Percentiles rank a stretch among this genome's conserved stretches.
Evolutionary conservation across 1,140 invertebrate species (phyloP).

Genomic region (Drosophila athabasca): DNA sequence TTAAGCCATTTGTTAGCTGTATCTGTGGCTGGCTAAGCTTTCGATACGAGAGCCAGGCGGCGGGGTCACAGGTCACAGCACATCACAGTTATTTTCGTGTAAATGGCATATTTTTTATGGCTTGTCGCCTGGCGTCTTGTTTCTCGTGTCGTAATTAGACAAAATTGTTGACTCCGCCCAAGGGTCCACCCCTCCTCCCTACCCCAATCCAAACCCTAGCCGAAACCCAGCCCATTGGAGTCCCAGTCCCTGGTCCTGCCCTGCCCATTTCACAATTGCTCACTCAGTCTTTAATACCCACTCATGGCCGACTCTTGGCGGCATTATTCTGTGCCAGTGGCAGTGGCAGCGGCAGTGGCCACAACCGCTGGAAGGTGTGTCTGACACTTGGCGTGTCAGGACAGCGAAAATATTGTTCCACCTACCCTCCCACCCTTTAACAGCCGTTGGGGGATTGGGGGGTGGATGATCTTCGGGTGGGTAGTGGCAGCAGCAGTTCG

Average conservation of each 20-base stretch:
- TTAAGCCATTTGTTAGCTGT: conserved; percentile 60
- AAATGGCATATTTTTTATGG: conserved; percentile 72
- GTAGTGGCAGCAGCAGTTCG: not conserved
- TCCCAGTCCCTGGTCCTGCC: conserved; percentile 1
- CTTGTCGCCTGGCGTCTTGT: conserved; percentile 48
- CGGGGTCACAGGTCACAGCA: conserved; percentile 51
- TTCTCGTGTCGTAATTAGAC: conserved; percentile 56
- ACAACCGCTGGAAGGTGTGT: conserved; percentile 49
- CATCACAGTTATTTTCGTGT: conserved; percentile 66
- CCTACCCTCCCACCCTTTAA: not conserved
- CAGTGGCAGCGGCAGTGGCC: conserved; percentile 5
- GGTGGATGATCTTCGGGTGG: conserved; percentile 13
- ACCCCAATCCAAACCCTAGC: not conserved
- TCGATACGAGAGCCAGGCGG: conserved; percentile 20
- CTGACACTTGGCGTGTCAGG: conserved; percentile 52
- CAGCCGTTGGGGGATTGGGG: conserved; percentile 7
- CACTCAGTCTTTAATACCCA: conserved; percentile 37
- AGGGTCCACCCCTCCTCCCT: conserved; percentile 1
- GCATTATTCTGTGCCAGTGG: conserved; percentile 9
- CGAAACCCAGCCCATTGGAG: conserved; percentile 12
- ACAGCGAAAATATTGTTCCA: conserved; percentile 41
- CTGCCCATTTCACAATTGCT: conserved; percentile 18
- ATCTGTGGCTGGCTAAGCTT: conserved; percentile 45
- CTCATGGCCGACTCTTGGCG: conserved; percentile 17
- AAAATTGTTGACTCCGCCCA: conserved; percentile 61